Percentiles rank a stretch among this genome's conserved stretches.
Conservation (phyloP, 1,140 invertebrate genomes). For the Dermatophagoides farinae region DNA sequence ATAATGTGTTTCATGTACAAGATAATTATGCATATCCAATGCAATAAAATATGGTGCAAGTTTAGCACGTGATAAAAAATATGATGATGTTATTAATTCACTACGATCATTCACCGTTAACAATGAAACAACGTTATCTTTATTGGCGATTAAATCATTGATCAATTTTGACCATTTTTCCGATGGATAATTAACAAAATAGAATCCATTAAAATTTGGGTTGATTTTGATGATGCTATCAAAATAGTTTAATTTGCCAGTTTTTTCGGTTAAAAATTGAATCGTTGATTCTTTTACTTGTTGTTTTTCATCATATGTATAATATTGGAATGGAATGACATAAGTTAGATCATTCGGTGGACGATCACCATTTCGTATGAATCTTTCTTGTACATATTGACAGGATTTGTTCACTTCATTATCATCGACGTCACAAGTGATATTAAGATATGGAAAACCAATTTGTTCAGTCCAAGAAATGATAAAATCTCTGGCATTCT, state of each 20-base stretch:
- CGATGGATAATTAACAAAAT: constrained; percentile 60
- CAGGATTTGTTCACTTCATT: constrained; percentile 14
- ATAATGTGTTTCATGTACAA: constrained; percentile 25
- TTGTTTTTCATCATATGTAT: not conserved
- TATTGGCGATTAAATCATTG: constrained; percentile 37
- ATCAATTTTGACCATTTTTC: constrained; percentile 54
- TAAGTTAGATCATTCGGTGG: not conserved
- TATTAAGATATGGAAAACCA: constrained; percentile 55
- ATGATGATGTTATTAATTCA: constrained; percentile 25
- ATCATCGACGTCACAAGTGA: constrained; percentile 36
- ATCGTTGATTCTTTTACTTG: not conserved
- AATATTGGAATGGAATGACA: not conserved
- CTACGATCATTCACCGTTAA: constrained; percentile 19
- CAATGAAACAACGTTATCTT: not conserved
- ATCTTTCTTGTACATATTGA: not conserved
- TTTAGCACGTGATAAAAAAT: constrained; percentile 24
- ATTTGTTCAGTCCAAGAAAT: constrained; percentile 80
- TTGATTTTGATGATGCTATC: constrained; percentile 59
- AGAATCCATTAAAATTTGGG: constrained; percentile 60
- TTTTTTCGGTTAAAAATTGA: constrained; percentile 1
- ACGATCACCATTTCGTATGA: constrained; percentile 3
- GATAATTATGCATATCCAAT: constrained; percentile 25
- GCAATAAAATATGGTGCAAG: constrained; percentile 22
- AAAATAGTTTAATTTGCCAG: not conserved
- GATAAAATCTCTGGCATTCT: constrained; percentile 47